A percentile compares a stretch with the other conserved stretches of the same genome.
These are phyloP conservation scores for Spongia lamella DNA, from an alignment of 37 sponge, comb jelly and placozoan genomes.

Conservation along the genomic window DNA sequence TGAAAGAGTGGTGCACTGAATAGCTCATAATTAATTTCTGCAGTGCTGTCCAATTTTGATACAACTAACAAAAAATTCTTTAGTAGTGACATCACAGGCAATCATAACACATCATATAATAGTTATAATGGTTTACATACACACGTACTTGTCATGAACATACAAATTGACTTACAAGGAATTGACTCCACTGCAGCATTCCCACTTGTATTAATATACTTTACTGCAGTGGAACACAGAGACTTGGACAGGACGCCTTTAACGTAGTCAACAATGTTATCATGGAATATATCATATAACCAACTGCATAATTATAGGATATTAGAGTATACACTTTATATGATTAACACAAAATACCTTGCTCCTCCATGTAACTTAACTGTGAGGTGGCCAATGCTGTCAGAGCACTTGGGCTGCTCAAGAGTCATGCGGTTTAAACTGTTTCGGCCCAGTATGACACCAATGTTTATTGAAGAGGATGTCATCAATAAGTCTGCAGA, in stretches of 20 bases:
- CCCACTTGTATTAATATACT: constrained; percentile 78
- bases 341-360: constrained; percentile 25
- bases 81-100: no score
- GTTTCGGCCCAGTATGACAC: constrained; percentile 49
- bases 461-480: constrained; percentile 46
- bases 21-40: constrained; percentile 73
- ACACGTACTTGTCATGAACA: no score
- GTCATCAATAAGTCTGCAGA: constrained; percentile 54
- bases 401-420: constrained; percentile 48
- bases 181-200: constrained; percentile 84
- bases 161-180: constrained; percentile 72
- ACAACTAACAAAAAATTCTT: no score
- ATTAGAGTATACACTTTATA: no score
- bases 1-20: constrained; percentile 58
- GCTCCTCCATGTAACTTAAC: constrained; percentile 90
- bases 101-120: no score
- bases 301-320: constrained; percentile 59
- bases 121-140: background rate
- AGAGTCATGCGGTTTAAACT: constrained; percentile 82
- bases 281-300: constrained; percentile 84
- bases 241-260: constrained; percentile 53
- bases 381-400: constrained; percentile 71
- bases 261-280: constrained; percentile 57
- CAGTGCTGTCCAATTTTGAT: constrained; percentile 41
- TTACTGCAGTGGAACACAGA: constrained; percentile 45